Conservation (phyloP, 2,113 vertebrate genomes). For the Alosa alosa region DNA sequence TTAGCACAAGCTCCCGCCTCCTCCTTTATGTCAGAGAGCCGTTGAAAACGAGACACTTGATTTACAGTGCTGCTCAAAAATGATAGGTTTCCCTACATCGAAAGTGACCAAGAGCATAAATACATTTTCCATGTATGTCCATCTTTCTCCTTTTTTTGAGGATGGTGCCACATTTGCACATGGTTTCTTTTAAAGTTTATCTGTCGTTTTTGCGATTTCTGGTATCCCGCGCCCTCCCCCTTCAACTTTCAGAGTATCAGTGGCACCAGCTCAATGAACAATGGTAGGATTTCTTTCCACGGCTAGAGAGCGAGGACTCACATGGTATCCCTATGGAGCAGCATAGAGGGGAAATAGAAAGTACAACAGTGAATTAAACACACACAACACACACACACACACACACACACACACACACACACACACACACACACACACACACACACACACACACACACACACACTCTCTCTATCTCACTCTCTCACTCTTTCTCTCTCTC, state of each 20-base stretch:
- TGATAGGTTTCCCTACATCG: slow-evolving; percentile 45
- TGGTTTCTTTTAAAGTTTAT: slow-evolving; percentile 29
- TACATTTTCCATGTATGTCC: slow-evolving; percentile 14
- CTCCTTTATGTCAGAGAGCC: slow-evolving; percentile 33
- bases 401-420: slow-evolving; percentile 30
- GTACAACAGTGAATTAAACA: slow-evolving; percentile 78
- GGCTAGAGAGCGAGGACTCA: slow-evolving; percentile 81
- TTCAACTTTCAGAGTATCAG: slow-evolving; percentile 67
- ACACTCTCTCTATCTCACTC: background rate
- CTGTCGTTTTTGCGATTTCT: slow-evolving; percentile 29
- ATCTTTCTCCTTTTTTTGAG: slow-evolving; percentile 36
- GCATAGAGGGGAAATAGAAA: slow-evolving; percentile 86
- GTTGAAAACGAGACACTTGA: slow-evolving; percentile 62
- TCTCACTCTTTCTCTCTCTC: background rate
- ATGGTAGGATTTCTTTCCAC: slow-evolving; percentile 62
- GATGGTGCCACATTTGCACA: slow-evolving; percentile 53
- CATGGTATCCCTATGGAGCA: slow-evolving; percentile 89
- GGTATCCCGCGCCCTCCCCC: slow-evolving; percentile 39
- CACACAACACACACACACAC: slow-evolving; percentile 54
- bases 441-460: slow-evolving; percentile 38
- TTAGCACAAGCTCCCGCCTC: slow-evolving; percentile 56
- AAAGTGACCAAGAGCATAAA: slow-evolving; percentile 46
- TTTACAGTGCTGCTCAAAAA: slow-evolving; percentile 66
- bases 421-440: slow-evolving; percentile 31
- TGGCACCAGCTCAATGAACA: slow-evolving; percentile 72